Conservation (phyloP, 2,888 invertebrate genomes). For the Temnothorax ravouxi region DNA sequence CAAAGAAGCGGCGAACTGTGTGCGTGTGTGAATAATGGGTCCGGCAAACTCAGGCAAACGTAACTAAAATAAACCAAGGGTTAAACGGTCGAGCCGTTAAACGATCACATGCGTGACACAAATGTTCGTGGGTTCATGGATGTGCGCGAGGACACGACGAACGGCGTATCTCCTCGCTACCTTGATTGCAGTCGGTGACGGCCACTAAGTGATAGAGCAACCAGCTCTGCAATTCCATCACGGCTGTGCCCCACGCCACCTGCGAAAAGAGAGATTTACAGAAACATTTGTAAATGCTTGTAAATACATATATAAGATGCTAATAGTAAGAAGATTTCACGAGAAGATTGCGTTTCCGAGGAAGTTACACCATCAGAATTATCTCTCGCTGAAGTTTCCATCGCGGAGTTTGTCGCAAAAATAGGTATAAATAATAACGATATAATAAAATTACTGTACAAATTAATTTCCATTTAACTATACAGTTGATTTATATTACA, state of each 20-base stretch:
- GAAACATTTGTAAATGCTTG: not conserved
- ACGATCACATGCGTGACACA: slow-evolving; percentile 17
- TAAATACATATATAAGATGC: not conserved
- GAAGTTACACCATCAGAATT: not conserved
- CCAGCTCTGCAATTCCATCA: slow-evolving; percentile 86
- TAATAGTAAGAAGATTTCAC: not conserved
- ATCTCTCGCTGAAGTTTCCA: not conserved
- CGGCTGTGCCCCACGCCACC: slow-evolving; percentile 86
- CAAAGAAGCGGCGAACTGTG: slow-evolving; percentile 74
- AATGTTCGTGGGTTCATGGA: slow-evolving; percentile 23
- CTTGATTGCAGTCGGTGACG: slow-evolving; percentile 86
- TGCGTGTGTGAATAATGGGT: slow-evolving; percentile 64
- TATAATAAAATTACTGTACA: not conserved
- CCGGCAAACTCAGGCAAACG: slow-evolving; percentile 79
- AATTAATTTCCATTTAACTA: not conserved
- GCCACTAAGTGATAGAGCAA: slow-evolving; percentile 85
- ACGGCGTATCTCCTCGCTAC: slow-evolving; percentile 70
- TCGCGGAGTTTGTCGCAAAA: not conserved
- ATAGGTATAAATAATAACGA: not conserved
- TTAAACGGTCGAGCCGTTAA: slow-evolving; percentile 14
- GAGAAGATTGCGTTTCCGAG: not conserved
- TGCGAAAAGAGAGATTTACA: slow-evolving; percentile 64
- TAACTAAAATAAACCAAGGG: slow-evolving; percentile 77
- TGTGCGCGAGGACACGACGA: not conserved
- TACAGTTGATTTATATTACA: too few relatives aligned